phyloP scores from a whole-genome alignment of 53 echinoderm and acorn worm species.

The Henricia sp. region DNA sequence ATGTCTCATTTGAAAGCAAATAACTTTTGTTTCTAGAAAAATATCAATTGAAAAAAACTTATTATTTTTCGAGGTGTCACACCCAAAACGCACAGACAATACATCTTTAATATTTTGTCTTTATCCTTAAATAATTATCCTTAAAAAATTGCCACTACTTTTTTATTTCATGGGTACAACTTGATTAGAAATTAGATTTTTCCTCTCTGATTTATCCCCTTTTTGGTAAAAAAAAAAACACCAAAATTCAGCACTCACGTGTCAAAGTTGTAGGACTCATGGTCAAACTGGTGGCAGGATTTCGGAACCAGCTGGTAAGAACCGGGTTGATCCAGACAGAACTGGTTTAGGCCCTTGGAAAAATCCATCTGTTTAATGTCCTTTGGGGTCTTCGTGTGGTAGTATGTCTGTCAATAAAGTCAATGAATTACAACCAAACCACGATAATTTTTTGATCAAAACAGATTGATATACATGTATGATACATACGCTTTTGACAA shows the following conservation, averaged over 20 bases:
- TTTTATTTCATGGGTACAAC: too few species aligned
- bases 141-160: too few species aligned
- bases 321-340: slow-evolving; percentile 88
- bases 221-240: not conserved
- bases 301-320: slow-evolving; percentile 74
- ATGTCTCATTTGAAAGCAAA: too few species aligned
- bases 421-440: not conserved
- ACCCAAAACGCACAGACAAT: too few species aligned
- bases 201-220: not conserved
- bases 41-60: too few species aligned
- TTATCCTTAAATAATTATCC: too few species aligned
- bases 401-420: slow-evolving; percentile 62
- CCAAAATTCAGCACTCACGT: slow-evolving; percentile 93
- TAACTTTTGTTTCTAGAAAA: too few species aligned
- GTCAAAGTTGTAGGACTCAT: slow-evolving; percentile 77
- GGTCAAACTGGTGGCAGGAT: slow-evolving; percentile 98
- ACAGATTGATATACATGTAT: not conserved
- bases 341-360: slow-evolving; percentile 75
- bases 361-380: slow-evolving; percentile 68
- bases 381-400: slow-evolving; percentile 55
- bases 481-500: too few species aligned
- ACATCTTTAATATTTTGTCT: too few species aligned
- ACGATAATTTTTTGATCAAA: not conserved
- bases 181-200: too few species aligned
- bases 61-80: too few species aligned